Conservation (phyloP, 2,888 invertebrate species). For the Agrilus cyanescens region DNA sequence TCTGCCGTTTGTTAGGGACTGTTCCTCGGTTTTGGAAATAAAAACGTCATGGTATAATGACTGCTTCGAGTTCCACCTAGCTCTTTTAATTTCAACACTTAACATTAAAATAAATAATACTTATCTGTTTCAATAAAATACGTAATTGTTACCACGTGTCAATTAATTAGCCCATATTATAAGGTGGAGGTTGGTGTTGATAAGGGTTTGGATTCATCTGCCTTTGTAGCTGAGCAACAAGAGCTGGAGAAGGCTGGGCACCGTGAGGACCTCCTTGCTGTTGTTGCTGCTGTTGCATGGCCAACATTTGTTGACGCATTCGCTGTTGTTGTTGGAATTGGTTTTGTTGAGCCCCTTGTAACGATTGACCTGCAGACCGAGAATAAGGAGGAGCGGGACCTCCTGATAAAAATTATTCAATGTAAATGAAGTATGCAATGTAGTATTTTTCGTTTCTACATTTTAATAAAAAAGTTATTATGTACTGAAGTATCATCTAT, state of each 20-base stretch:
- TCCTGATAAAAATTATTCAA: slow-evolving; percentile 21
- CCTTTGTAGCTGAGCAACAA: slow-evolving; percentile 54
- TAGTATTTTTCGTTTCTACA: too few relatives aligned
- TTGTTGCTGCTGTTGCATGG: slow-evolving; percentile 51
- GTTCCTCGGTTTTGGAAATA: too few relatives aligned
- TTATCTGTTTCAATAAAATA: too few relatives aligned
- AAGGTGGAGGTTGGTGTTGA: slow-evolving; percentile 47
- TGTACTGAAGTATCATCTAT: slow-evolving; percentile 20
- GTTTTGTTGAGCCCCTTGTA: slow-evolving; percentile 23
- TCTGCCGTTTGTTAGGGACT: too few relatives aligned
- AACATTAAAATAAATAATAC: too few relatives aligned
- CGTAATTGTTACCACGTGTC: too few relatives aligned
- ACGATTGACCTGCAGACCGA: slow-evolving; percentile 34
- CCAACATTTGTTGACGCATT: slow-evolving; percentile 58
- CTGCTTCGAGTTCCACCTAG: too few relatives aligned
- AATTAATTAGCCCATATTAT: slow-evolving; percentile 26
- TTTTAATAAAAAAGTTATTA: too few relatives aligned
- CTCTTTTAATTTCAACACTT: too few relatives aligned
- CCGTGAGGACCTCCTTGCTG: slow-evolving; percentile 38
- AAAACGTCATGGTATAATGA: too few relatives aligned
- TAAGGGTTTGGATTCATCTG: slow-evolving; percentile 45
- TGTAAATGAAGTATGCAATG: too few relatives aligned
- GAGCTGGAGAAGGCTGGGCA: slow-evolving; percentile 45
- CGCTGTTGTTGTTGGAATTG: slow-evolving; percentile 33
- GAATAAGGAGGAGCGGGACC: slow-evolving; percentile 74